Base-by-base conservation (phyloP, 2,888 invertebrate species). In the Watsonalla cultraria region DNA sequence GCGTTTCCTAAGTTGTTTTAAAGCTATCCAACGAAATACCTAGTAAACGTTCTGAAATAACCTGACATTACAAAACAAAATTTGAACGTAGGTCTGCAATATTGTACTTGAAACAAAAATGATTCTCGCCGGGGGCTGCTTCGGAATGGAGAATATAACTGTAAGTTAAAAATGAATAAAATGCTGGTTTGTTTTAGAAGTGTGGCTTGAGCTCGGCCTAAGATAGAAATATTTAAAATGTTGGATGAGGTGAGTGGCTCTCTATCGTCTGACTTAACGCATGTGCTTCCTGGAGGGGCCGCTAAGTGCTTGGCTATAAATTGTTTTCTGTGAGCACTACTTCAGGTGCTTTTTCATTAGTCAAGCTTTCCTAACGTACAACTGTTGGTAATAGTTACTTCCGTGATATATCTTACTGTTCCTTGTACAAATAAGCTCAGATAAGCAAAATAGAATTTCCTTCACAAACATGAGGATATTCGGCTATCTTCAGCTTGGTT, bases 291-390 rank as follows among this genome's bases (percentile, higher is more conserved):
- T 62, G 69, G 74, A 72, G 72, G 74, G 76, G 73, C 73, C 72
- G 74, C 79, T 86, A 86, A 86, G 86, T 86, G 84, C 82, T 73
- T 24, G 59, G 76, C 77, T 74, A 86, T 86, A 86, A 86, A 86
- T 86, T 82, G 72, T 70, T 72, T 71, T 63, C 70, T 66, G 72
- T 72, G 69, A 74, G 76, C 73, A 76, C 73, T 77, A 75, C 76
- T 80, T 78, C 79, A 86, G 84, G 84, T 84, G 74, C 72, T 79
- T 80, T 79, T 80, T 81, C 81, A 81, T 84, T 83, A 79, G 72
- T 68, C 65, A 69, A 70, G 74, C 72, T 74, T 77, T 60, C 64
- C 68, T 68, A 66, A 68, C 67, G 68, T 67, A 66, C 67, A 73
- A 74, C 70, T 64, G 62, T 60, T 65, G 56, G 54, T 57, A 61